These are phyloP conservation scores for Porites cylindrica DNA, from an alignment of 92 coral and sea anemone species.

Conservation along the genomic window DNA sequence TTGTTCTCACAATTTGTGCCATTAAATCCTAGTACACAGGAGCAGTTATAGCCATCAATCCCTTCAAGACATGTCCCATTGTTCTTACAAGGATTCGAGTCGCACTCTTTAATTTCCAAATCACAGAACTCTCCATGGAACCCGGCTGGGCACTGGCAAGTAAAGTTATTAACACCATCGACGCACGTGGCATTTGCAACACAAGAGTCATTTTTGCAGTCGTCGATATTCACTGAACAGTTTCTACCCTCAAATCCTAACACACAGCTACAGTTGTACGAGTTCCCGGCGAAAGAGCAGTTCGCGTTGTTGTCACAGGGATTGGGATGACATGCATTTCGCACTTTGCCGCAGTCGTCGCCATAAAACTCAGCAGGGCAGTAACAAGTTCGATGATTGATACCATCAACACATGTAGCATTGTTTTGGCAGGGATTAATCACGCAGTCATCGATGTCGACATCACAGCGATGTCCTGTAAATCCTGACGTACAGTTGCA, in stretches of 20 bases:
- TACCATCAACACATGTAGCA: conserved; percentile 73
- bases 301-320: conserved; percentile 69
- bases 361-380: conserved; percentile 65
- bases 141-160: conserved; percentile 76
- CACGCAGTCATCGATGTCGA: conserved; percentile 78
- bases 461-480: conserved; percentile 72
- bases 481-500: conserved; percentile 85
- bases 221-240: conserved; percentile 77
- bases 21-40: conserved; percentile 75
- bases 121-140: conserved; percentile 75
- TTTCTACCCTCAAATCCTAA: conserved; percentile 73
- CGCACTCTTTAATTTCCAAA: conserved; percentile 71
- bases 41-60: conserved; percentile 69
- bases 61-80: conserved; percentile 68
- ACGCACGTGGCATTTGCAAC: conserved; percentile 75
- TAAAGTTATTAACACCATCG: conserved; percentile 72
- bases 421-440: conserved; percentile 71
- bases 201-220: conserved; percentile 73
- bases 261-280: conserved; percentile 76
- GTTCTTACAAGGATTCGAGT: conserved; percentile 68
- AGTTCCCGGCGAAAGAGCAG: conserved; percentile 57
- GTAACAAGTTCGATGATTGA: conserved; percentile 68
- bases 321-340: conserved; percentile 69
- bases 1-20: conserved; percentile 80
- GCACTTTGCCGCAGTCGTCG: conserved; percentile 10